Base-by-base conservation (phyloP, 2,797 vertebrate species). In the Eutrigla gurnardus region DNA sequence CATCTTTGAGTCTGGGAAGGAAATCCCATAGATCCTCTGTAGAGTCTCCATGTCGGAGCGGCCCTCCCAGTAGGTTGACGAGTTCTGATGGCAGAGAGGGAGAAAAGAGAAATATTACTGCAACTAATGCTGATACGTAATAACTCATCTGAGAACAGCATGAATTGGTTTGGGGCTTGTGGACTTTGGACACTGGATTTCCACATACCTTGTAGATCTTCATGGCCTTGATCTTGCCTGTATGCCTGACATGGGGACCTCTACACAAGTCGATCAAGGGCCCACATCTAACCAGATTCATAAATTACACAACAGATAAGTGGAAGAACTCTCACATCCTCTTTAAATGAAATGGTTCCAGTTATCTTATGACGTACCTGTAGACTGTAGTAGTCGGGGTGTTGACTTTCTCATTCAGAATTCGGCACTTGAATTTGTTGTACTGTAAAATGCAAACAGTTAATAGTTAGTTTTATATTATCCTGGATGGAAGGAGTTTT, bases 361-460 rank as follows among this genome's bases (percentile, higher is more conserved):
- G 5, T 37, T 17, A 4, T 25, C 5, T 52, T 0, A 7, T 50
- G 9, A 37, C 80, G 84, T 86, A 98, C 98, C 97, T 97, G 94
- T 99, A 99, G 73, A 99, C 90, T 3, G 98, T 99, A 13, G 97
- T 98, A 1, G 96, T 96, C 7, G 96, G 95, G 0, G 96, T 96
- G 55, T 93, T 93, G 40, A 99, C 96, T 72, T 98, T 99, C 88
- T 99, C 97, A 75, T 96, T 96, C 87, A 99, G 95, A 78, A 99
- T 99, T 53, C 96, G 96, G 70, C 97, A 97, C 81, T 99, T 99
- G 85, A 99, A 99, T 82, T 96, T 95, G 93, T 98, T 98, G 86
- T 98, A 98, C 98, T 99, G 53, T 49, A 85, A 64, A 9, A 62
- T 13, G 72, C 3, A 80, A 69, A 55, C 4, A 18, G 0, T 1